Evolutionary conservation across 2,113 vertebrate species (phyloP), one percentile per base, ranked within the genome.

Genomic region (Scomber scombrus): DNA sequence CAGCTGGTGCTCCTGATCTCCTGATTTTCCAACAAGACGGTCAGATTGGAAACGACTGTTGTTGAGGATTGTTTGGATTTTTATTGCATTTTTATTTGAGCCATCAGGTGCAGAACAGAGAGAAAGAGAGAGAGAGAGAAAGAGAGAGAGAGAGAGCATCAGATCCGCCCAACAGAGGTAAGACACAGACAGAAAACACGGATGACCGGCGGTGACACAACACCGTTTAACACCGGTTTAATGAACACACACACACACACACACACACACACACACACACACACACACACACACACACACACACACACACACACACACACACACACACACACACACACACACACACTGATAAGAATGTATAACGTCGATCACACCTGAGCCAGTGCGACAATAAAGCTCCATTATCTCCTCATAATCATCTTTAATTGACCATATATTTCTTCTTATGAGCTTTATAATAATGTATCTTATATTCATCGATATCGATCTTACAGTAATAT

Each of bases 141-240:
- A n/a, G 2, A 75, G 45, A 58, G 66, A 51, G 47, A 34, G 61
- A 73, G 47, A 74, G 49, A 73, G 31, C 65, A 49, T 65, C 73
- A 52, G 75, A 91, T 60, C 85, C 89, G 76, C 86, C 87, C 78
- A 85, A 73, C 78, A 88, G 78, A 89, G 90, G 90, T 91, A 73
- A 91, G 51, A 15, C 2, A 65, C 75, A 65, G 1, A 45, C n/a
- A 47, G 12, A 76, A 16, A 14, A 54, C 65, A 64, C 66, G 1
- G 49, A 66, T 18, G 45, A 67, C 71, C 40, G 6, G 54, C 15
- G 46, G 31, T 19, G 40, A 45, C 64, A 62, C 65, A 43, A n/a
- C 40, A 75, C 43, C 50, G 31, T 26, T 73, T 45, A 64, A 56
- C 72, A 66, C 16, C 11, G 11, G 19, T 40, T 40, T 40, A 40